phyloP scores from a whole-genome alignment of 2,113 vertebrate species.

The Otolemur garnettii region DNA sequence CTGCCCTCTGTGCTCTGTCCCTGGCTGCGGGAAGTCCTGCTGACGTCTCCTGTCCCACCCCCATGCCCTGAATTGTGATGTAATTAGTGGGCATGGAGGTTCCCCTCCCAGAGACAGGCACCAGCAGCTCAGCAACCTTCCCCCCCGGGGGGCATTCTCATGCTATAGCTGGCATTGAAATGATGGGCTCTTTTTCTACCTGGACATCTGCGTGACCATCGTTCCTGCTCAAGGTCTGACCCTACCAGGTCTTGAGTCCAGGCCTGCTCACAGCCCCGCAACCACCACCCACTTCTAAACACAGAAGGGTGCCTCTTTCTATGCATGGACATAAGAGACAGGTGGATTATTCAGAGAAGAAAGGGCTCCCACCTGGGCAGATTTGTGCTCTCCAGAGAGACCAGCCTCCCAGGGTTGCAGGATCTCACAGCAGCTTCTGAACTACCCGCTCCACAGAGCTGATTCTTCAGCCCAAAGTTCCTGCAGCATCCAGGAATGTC shows the following conservation, averaged over 20 bases:
- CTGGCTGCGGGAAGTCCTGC: accelerated
- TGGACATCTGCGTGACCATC: background rate
- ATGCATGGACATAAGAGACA: background rate
- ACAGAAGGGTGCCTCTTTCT: no score
- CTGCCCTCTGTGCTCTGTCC: no score
- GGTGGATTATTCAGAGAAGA: background rate
- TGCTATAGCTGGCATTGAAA: background rate
- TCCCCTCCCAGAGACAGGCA: background rate
- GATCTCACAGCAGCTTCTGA: no score
- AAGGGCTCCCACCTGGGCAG: background rate
- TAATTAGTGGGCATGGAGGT: no score
- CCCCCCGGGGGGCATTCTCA: no score
- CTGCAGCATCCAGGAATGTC: no score
- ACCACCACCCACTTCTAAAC: background rate
- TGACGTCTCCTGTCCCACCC: background rate
- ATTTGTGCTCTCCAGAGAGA: background rate
- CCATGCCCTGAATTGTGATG: no score
- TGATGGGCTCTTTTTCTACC: no score
- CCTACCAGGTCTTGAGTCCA: background rate
- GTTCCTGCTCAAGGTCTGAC: background rate
- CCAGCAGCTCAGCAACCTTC: background rate
- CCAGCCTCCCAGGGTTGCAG: background rate
- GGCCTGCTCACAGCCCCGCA: background rate
- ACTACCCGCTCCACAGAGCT: background rate
- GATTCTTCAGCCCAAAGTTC: background rate